phyloP scores from a whole-genome alignment of 2,113 vertebrate genomes.

The Hystrix brachyura region DNA sequence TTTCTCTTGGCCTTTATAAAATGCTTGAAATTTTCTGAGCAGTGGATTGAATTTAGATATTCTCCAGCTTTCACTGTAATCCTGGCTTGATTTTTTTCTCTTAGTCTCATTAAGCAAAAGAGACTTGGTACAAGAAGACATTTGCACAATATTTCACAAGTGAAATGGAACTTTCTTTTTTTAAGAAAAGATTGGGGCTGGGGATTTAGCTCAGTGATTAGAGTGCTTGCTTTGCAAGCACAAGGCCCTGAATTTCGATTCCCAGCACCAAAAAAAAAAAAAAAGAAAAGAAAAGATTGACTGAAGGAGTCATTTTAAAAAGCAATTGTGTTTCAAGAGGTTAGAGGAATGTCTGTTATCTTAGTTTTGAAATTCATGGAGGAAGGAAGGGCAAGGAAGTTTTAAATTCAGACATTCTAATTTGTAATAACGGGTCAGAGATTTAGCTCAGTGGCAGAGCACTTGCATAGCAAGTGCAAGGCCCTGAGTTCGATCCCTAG shows the following conservation, averaged over 20 bases:
- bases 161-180: not conserved
- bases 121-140: slow-evolving; percentile 12
- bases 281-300: not conserved
- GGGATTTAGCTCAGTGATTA: not conserved
- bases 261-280: not conserved
- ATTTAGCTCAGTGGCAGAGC: too few species aligned
- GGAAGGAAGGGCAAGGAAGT: not conserved
- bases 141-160: slow-evolving; percentile 43
- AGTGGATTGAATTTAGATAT: slow-evolving; percentile 5
- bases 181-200: not conserved
- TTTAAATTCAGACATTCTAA: slow-evolving; percentile 49
- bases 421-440: not conserved
- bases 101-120: slow-evolving; percentile 47
- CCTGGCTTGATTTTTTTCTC: slow-evolving; percentile 23
- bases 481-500: too few species aligned
- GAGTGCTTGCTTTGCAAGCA: too few species aligned
- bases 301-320: not conserved
- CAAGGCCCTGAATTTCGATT: too few species aligned
- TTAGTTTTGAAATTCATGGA: slow-evolving; percentile 45
- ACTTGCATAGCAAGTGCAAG: too few species aligned
- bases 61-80: slow-evolving; percentile 1
- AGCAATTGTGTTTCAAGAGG: not conserved
- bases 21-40: slow-evolving; percentile 41
- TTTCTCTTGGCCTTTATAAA: slow-evolving; percentile 15
- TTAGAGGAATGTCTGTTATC: not conserved